phyloP scores from a whole-genome alignment of 2,797 vertebrate genomes.

The Esox masquinongy region DNA sequence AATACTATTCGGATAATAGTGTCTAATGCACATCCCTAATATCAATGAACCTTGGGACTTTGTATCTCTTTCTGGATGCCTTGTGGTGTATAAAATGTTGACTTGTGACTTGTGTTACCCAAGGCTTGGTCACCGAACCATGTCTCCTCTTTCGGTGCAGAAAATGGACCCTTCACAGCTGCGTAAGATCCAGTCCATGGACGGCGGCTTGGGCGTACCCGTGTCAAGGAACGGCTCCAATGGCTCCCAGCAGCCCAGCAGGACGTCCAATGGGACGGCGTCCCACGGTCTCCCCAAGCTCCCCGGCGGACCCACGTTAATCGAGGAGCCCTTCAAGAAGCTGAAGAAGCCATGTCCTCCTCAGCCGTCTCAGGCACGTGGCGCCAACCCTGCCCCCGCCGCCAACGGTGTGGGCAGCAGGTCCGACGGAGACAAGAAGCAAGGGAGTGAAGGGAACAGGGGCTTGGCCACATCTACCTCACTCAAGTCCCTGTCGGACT shows the following conservation, averaged over 20 bases:
- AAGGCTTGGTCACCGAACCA: not conserved
- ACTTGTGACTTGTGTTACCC: not conserved
- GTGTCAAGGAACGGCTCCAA: constrained; percentile 77
- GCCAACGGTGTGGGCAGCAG: constrained; percentile 46
- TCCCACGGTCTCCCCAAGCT: constrained; percentile 64
- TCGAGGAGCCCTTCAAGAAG: constrained; percentile 76
- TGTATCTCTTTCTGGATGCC: not conserved
- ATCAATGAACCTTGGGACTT: not conserved
- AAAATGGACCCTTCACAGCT: constrained; percentile 72
- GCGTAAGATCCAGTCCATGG: constrained; percentile 76
- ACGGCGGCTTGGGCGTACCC: constrained; percentile 83
- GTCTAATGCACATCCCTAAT: not conserved
- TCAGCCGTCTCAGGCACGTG: constrained; percentile 56
- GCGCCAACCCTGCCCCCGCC: constrained; percentile 63
- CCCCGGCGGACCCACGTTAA: constrained; percentile 52
- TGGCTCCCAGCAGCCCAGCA: constrained; percentile 63
- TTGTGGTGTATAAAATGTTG: not conserved
- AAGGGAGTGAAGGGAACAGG: constrained; percentile 69
- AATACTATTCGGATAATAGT: no score
- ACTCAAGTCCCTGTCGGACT: constrained; percentile 77
- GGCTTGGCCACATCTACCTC: constrained; percentile 78
- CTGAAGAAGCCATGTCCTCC: constrained; percentile 75
- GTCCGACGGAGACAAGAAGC: constrained; percentile 64
- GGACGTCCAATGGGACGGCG: constrained; percentile 57
- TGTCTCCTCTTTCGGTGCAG: constrained; percentile 58